A percentile compares a stretch with the other conserved stretches of the same genome.
Conservation (phyloP, 2,888 invertebrate species). For the Tenthredo notha region DNA sequence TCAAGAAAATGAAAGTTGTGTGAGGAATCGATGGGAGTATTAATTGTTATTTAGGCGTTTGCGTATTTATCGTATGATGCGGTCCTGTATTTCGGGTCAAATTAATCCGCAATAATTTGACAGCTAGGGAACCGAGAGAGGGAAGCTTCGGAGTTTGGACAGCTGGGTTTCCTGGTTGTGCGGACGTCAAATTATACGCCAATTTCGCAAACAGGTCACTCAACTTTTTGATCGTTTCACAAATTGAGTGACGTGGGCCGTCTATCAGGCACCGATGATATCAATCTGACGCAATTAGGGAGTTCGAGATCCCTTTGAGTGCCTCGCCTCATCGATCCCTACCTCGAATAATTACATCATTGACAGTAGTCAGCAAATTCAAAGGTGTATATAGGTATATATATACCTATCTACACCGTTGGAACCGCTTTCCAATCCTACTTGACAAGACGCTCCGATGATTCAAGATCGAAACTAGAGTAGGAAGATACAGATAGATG, state of each 20-base stretch:
- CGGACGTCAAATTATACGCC: constrained; percentile 15
- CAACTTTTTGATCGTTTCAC: constrained; percentile 31
- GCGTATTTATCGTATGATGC: background rate
- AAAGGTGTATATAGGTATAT: background rate
- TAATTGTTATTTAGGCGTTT: background rate
- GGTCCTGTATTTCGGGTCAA: background rate
- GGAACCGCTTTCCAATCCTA: background rate
- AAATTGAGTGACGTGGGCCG: constrained; percentile 8
- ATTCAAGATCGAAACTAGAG: constrained; percentile 22
- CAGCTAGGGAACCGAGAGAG: background rate
- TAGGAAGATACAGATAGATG: background rate
- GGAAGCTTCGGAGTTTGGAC: background rate
- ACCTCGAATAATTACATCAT: constrained; percentile 47
- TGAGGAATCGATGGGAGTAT: background rate
- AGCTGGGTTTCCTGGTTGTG: background rate
- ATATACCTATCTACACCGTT: background rate
- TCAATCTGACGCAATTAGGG: constrained; percentile 48
- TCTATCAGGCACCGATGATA: constrained; percentile 18
- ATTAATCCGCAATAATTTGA: constrained; percentile 19
- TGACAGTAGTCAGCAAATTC: constrained; percentile 42
- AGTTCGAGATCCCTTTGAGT: constrained; percentile 47
- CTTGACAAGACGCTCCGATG: constrained; percentile 14
- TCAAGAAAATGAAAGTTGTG: background rate
- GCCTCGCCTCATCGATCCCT: constrained; percentile 8
- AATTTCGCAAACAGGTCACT: constrained; percentile 25